Evolutionary conservation across 2,113 vertebrate genomes (phyloP), one percentile per base, ranked within the genome.

Genomic region (Patagioenas fasciata): DNA sequence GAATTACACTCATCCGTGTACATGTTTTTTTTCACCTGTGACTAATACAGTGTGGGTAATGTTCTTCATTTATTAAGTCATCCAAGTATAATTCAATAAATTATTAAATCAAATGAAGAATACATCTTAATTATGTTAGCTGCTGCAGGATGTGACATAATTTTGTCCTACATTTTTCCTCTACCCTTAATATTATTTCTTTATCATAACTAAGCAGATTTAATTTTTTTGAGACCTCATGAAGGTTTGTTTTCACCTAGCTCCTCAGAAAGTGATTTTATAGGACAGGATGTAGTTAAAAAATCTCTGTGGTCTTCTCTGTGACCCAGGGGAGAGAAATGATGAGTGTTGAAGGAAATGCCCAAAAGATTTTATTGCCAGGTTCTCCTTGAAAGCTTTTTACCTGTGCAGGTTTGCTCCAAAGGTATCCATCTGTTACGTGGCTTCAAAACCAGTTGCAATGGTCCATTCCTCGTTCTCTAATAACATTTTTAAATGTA

Each of bases 61-160:
- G 42, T 65, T 92, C 74, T 85, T 91, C 57, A 67, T 85, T 86
- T 88, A 66, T 91, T 70, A 92, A 95, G 53, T 85, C 91, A 85
- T 81, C 53, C 65, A 93, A 85, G 14, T 88, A 81, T 94, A 89
- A 89, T 86, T 86, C 40, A 70, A 67, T 69, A 29, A 83, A 87
- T 85, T 80, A 66, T 51, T 74, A 62, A 56, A 70, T 89, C 11
- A 91, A 88, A 80, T 90, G 47, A 81, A 91, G 53, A 61, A 16
- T 79, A 38, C 75, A 28, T 88, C 24, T 88, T 80, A 92, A 91
- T 93, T 92, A 80, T 82, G 19, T 85, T 91, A 83, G 77, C 62
- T 91, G 1, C 66, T 86, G 67, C 64, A 81, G 56, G 80, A 75
- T 48, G 34, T 70, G 47, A 34, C 38, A 36, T 66, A 47, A 21